Conservation (phyloP, 2,113 vertebrate genomes). For the Petrocephalus zakoni region DNA sequence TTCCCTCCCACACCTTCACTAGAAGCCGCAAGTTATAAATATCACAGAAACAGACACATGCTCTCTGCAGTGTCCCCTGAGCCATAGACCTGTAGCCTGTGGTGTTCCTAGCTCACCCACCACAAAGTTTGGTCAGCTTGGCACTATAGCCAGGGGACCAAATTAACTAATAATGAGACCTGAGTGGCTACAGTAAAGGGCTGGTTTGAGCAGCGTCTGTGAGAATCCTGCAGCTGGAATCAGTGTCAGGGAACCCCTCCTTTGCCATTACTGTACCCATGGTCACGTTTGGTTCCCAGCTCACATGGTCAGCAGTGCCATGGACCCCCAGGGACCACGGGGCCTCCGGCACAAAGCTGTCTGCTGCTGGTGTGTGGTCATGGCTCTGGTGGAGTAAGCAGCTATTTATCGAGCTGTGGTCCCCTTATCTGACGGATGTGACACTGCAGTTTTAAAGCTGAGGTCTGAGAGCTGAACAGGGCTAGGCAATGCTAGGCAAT, state of each 20-base stretch:
- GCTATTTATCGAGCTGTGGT: neutral
- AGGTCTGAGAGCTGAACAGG: neutral
- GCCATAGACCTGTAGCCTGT: neutral
- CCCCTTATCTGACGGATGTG: neutral
- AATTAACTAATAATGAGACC: neutral
- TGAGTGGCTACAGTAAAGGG: neutral
- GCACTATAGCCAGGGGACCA: neutral
- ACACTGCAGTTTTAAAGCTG: neutral
- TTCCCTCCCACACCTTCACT: neutral
- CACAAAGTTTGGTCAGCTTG: neutral
- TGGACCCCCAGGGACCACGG: neutral
- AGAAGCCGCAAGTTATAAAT: neutral
- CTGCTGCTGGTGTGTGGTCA: neutral
- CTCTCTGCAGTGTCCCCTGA: neutral
- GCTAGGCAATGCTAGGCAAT: neutral
- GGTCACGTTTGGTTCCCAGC: constrained; percentile 20
- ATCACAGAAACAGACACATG: neutral
- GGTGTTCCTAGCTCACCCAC: neutral
- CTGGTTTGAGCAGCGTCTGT: neutral
- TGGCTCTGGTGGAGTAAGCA: neutral
- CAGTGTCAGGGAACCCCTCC: neutral
- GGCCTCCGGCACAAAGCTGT: neutral
- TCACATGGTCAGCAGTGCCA: neutral
- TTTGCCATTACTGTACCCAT: constrained; percentile 62
- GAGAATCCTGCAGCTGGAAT: neutral